These are phyloP conservation scores for Ochotona curzoniae DNA, from an alignment of 2,113 vertebrate genomes.

Conservation along the genomic window DNA sequence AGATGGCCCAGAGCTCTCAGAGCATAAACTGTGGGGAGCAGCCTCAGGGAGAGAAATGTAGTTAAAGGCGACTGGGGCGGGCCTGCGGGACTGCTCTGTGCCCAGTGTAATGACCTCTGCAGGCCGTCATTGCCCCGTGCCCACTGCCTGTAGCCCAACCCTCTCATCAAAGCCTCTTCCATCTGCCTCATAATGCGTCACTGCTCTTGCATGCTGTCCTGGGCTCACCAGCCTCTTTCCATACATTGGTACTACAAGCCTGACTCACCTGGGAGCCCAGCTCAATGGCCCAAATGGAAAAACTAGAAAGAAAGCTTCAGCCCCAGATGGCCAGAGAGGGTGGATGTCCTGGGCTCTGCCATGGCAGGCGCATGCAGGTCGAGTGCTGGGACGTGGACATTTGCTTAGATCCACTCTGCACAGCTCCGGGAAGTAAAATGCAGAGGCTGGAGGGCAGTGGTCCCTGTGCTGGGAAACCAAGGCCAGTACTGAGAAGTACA, in stretches of 20 bases:
- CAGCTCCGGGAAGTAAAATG: background rate
- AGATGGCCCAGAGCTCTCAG: background rate
- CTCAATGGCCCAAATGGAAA: background rate
- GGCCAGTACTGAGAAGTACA: background rate
- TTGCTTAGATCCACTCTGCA: background rate
- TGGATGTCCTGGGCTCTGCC: accelerated
- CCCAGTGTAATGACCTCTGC: background rate
- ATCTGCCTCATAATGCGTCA: background rate
- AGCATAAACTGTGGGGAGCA: background rate
- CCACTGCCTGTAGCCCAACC: no score
- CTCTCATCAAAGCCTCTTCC: background rate
- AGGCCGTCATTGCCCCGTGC: background rate
- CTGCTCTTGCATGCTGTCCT: background rate
- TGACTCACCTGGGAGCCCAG: background rate
- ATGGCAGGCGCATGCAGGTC: background rate
- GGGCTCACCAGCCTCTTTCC: background rate
- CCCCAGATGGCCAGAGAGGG: background rate
- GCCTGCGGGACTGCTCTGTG: background rate
- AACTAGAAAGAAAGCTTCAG: background rate
- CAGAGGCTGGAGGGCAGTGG: background rate
- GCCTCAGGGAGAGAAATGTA: background rate
- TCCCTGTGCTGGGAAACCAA: background rate
- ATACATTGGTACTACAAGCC: background rate
- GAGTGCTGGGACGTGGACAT: background rate
- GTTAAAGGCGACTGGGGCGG: background rate